A percentile compares a stretch with the other conserved stretches of the same genome.
Conservation (phyloP, 1,140 invertebrate genomes). For the Epicauta chinensis region DNA sequence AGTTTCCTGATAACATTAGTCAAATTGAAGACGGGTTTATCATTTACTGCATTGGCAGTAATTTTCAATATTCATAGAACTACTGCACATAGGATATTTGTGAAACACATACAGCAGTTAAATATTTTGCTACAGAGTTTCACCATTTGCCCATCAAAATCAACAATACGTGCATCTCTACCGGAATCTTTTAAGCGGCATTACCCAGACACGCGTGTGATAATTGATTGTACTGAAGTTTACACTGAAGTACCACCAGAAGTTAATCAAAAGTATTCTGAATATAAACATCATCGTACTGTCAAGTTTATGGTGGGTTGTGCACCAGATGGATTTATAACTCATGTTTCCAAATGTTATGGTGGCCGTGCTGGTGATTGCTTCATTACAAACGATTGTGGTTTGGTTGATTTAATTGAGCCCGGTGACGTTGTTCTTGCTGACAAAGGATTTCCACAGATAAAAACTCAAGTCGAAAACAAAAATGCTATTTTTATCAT, state of each 20-base stretch:
- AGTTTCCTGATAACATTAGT: no score
- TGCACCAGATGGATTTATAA: conserved; percentile 21
- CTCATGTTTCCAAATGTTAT: conserved; percentile 20
- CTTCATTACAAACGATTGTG: conserved; percentile 22
- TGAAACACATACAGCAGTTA: no score
- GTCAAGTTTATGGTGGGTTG: conserved; percentile 19
- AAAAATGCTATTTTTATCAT: conserved; percentile 31
- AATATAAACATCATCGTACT: conserved; percentile 13
- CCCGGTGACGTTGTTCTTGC: conserved; percentile 37
- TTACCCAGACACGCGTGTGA: neutral
- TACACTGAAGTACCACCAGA: conserved; percentile 4
- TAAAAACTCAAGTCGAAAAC: conserved; percentile 15
- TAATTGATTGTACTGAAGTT: neutral
- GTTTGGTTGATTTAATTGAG: conserved; percentile 34
- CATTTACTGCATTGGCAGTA: no score
- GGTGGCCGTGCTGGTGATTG: conserved; percentile 11
- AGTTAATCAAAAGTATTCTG: conserved; percentile 9
- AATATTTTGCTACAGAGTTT: neutral
- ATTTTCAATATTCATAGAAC: no score
- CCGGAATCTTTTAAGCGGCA: neutral
- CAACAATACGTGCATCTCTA: neutral
- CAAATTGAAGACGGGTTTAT: no score
- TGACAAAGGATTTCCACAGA: no score
- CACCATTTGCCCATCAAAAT: neutral
- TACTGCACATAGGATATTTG: no score